Evolutionary conservation across 2,113 vertebrate genomes (phyloP).

Genomic region (Electrona antarctica): DNA sequence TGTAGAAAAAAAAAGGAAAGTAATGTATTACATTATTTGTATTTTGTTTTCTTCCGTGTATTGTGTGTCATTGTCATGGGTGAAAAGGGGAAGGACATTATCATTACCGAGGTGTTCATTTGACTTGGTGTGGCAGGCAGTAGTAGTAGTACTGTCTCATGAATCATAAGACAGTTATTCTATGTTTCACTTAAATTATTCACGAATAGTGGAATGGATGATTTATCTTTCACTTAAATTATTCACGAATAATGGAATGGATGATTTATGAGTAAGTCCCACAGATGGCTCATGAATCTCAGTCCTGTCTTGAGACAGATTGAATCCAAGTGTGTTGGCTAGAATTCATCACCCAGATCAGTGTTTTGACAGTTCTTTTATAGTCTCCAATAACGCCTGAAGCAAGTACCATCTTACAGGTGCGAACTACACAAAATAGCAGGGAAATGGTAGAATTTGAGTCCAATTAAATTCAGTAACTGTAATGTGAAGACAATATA

Average conservation of each 20-base stretch:
- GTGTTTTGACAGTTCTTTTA: background rate
- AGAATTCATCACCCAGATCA: background rate
- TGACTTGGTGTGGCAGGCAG: conserved; percentile 29
- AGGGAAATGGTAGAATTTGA: background rate
- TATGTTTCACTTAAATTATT: conserved; percentile 8
- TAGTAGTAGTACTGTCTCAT: background rate
- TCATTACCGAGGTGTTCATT: background rate
- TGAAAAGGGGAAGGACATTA: background rate
- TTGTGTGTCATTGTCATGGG: conserved; percentile 19
- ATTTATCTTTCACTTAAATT: conserved; percentile 5
- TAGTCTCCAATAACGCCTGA: background rate
- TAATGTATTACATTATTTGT: conserved; percentile 44
- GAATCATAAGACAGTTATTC: background rate
- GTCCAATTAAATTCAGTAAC: too few species aligned
- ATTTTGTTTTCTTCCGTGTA: conserved; percentile 29
- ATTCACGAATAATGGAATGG: background rate
- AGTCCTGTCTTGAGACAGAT: background rate
- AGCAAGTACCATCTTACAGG: background rate
- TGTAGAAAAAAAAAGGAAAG: conserved; percentile 63
- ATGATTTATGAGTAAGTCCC: background rate
- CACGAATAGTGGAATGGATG: too few species aligned
- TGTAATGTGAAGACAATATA: too few species aligned
- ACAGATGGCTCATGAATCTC: conserved; percentile 9
- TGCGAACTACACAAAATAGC: background rate
- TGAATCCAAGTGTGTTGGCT: conserved; percentile 13